phyloP scores from a whole-genome alignment of 2,888 invertebrate genomes.

The Chrysopilus asiliformis region DNA sequence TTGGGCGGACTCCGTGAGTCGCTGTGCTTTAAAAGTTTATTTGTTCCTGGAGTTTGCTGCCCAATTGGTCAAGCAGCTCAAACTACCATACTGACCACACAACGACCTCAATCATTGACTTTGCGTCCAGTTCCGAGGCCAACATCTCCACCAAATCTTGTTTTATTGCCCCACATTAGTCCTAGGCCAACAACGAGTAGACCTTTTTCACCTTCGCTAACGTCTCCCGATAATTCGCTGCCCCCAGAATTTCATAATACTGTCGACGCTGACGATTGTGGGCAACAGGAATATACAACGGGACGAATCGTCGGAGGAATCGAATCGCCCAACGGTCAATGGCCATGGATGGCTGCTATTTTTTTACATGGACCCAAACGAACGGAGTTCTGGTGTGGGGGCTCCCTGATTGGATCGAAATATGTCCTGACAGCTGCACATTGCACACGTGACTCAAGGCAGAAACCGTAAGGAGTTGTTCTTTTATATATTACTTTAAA shows the following conservation, averaged over 20 bases:
- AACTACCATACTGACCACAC: conserved; percentile 27
- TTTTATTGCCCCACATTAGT: conserved; percentile 32
- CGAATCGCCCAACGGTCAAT: conserved; percentile 68
- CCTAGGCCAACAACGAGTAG: conserved; percentile 36
- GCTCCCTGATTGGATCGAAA: conserved; percentile 65
- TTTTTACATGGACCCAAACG: conserved; percentile 74
- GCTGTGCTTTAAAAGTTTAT: conserved; percentile 79
- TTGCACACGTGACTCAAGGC: conserved; percentile 80
- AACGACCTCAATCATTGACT: conserved; percentile 26
- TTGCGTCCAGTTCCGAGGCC: conserved; percentile 26
- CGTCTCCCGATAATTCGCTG: conserved; percentile 21
- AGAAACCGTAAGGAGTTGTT: conserved; percentile 68
- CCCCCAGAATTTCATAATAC: conserved; percentile 24
- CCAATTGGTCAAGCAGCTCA: conserved; percentile 43
- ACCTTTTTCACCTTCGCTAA: conserved; percentile 37
- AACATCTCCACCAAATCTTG: conserved; percentile 19
- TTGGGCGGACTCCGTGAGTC: conserved; percentile 70
- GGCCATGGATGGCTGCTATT: conserved; percentile 96
- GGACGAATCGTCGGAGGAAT: conserved; percentile 87
- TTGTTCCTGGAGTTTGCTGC: conserved; percentile 87
- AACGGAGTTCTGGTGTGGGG: conserved; percentile 90
- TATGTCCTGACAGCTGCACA: conserved; percentile 82
- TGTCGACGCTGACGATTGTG: conserved; percentile 49
- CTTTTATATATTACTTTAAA: conserved; percentile 5
- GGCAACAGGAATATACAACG: conserved; percentile 66